Base-by-base conservation (phyloP, 30 jellyfish, hydroid and myxozoan genomes). In the Aurelia aurita region DNA sequence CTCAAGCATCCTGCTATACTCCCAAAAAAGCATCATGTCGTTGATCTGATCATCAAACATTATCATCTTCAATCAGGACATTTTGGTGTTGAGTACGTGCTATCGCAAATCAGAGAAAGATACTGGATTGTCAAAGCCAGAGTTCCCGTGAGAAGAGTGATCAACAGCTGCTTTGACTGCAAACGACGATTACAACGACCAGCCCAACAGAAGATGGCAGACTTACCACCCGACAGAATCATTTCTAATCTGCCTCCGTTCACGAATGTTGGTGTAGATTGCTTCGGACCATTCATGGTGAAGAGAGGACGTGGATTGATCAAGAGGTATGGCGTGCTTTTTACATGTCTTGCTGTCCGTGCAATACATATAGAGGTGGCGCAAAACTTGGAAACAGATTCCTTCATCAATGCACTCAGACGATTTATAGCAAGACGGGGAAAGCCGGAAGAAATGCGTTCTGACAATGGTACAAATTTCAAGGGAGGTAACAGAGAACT, bases 401-500 rank as follows among this genome's bases (percentile, higher is more conserved):
- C 86, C 34, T 80, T 64, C 70, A 80, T 80, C 21, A 44, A 61
- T 34, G 26, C 75, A 22, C 55, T 80, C 4, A 34, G 87, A 13
- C 39, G 86, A 44, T 80, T 80, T 51, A 46, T 65, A 27, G 87
- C 87, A 28, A 35, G 85, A 23, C 86, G 87, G 21, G 91, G 87
- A 55, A 27, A 53, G 44, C 39, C 47, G 2, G 35, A 23, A 1
- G 47, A 31, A 31, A 29, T 32, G 82, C 82, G 35, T 21, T 69
- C 82, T 67, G 86, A 73, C 53, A 73, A 73, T 53, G 89, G 86
- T 19, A 77, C 58, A 20, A 77, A 77, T 82, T 77, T 77, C 26
- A 57, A 20, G 28, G 87, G 89, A 26, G 67, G 28, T 25, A 8
- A 58, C 16, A 59, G 58, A 23, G 89, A 77, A 77, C 59, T 80